These are phyloP conservation scores for Achlya flavicornis DNA, from an alignment of 2,888 invertebrate species.

Conservation along the genomic window DNA sequence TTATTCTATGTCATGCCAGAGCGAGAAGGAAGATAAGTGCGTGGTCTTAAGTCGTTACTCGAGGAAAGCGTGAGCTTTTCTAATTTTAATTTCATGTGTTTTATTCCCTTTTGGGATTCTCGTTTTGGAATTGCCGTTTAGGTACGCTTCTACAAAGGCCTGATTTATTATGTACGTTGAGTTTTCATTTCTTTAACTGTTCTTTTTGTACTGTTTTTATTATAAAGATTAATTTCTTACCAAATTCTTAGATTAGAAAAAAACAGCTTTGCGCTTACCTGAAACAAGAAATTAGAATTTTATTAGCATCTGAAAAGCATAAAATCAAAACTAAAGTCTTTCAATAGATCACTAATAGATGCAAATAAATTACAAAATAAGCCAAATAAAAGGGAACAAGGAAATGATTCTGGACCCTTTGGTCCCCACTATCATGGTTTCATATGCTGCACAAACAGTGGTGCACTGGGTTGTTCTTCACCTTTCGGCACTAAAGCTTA, in stretches of 20 bases:
- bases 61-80: constrained; percentile 12
- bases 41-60: constrained; percentile 13
- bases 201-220: not conserved
- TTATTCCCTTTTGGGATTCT: constrained; percentile 5
- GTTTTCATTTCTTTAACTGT: constrained; percentile 4
- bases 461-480: too few relatives aligned
- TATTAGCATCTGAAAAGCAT: constrained; percentile 16
- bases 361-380: not conserved
- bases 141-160: constrained; percentile 5
- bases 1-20: constrained; percentile 11
- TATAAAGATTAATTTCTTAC: not conserved
- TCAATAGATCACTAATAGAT: too few relatives aligned
- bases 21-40: constrained; percentile 9
- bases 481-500: too few relatives aligned
- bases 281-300: constrained; percentile 38
- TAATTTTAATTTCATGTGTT: constrained; percentile 11
- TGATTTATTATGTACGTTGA: constrained; percentile 7
- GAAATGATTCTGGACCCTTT: too few relatives aligned
- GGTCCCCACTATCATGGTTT: too few relatives aligned
- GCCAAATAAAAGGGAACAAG: constrained; percentile 16
- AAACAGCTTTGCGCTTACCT: constrained; percentile 42
- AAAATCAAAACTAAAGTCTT: constrained; percentile 6
- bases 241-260: not conserved
- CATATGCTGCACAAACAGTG: too few relatives aligned
- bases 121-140: constrained; percentile 8